Evolutionary conservation across 2,888 invertebrate genomes (phyloP), one percentile per base, ranked within the genome.

Genomic region (Dryobota labecula): DNA sequence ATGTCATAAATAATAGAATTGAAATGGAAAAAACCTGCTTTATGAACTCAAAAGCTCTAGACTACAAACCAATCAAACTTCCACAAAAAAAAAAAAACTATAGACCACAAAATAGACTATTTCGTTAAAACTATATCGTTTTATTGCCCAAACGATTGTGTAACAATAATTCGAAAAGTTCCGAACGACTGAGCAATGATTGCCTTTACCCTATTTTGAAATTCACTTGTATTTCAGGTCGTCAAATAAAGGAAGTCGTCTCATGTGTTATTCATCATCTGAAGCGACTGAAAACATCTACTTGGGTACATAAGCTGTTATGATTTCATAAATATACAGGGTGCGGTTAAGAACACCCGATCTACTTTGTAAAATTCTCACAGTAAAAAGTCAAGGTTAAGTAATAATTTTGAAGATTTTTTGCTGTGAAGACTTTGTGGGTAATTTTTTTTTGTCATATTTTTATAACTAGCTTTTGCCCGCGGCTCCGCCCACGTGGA

Each of bases 181-280:
- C 70, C 78, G 20, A 80, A 73, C 62, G 77, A 71, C 80, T 84
- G 67, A 67, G 65, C 85, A 82, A 72, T 81, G 84, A 84, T 84
- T 82, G 82, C 71, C 43, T 77, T 41, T 58, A 73, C 83, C 65
- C 76, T 86, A 85, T 88, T 90, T 89, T 85, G 84, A 85, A 90
- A 89, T 90, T 85, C 87, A 86, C 86, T 86, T 79, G 75, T 84
- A 84, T 86, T 89, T 87, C 84, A 88, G 89, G 86, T 87, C 83
- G 83, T 85, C 87, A 89, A 91, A 90, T 89, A 91, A 90, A 90
- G 84, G 88, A 87, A 87, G 86, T 84, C 83, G 80, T 61, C 87
- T 91, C 90, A 92, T 92, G 89, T 75, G 85, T 90, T 92, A 93
- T 93, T 93, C 92, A 92, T 90, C 65, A 74, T 75, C 66, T 56